Conservation (phyloP, 2,888 invertebrate genomes). For the Chromoteleia sp. region DNA sequence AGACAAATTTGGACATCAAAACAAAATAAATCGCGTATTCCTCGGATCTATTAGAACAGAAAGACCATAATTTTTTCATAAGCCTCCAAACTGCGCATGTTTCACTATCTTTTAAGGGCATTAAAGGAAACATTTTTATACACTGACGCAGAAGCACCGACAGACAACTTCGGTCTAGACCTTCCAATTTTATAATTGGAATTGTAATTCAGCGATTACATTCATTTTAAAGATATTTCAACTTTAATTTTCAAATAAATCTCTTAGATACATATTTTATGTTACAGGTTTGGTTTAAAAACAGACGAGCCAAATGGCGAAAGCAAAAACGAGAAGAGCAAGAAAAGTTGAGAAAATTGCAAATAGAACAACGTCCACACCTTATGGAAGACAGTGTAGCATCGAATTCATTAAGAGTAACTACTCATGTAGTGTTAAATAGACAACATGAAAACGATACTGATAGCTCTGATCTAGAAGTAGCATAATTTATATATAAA, state of each 20-base stretch:
- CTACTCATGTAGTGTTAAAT: conserved; percentile 77
- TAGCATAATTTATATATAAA: conserved; percentile 86
- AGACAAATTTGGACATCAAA: no score
- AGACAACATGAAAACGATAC: conserved; percentile 78
- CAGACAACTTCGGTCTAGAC: no score
- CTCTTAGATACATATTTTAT: conserved; percentile 28
- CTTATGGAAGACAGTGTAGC: conserved; percentile 78
- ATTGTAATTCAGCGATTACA: no score
- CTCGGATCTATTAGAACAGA: no score
- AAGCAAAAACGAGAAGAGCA: conserved; percentile 96
- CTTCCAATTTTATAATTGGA: not conserved
- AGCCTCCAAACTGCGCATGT: no score
- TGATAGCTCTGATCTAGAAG: conserved; percentile 93
- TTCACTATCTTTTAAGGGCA: no score
- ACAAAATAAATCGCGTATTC: no score
- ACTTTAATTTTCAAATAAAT: not conserved
- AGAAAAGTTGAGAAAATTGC: conserved; percentile 92
- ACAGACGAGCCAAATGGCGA: conserved; percentile 97
- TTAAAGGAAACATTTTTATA: no score
- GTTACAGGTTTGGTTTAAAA: conserved; percentile 98
- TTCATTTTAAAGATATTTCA: no score
- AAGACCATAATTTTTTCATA: no score
- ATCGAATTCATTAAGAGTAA: conserved; percentile 76
- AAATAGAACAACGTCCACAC: conserved; percentile 89
- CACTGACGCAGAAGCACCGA: no score